Percentiles rank a stretch among this genome's conserved stretches.
Evolutionary conservation across 1,140 invertebrate genomes (phyloP).

Genomic region (Lysiphlebus fabarum): DNA sequence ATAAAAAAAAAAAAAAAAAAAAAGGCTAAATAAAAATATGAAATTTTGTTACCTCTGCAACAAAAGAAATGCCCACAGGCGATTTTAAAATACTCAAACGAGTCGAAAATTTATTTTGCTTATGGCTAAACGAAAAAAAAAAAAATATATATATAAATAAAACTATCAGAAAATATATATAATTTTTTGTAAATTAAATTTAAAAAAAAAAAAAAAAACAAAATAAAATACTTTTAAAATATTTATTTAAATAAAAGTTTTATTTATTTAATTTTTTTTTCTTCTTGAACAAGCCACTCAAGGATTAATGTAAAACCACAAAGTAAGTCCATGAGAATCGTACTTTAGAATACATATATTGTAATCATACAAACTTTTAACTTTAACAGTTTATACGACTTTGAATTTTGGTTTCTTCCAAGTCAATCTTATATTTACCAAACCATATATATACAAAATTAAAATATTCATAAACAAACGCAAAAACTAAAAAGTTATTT

Average conservation of each 20-base stretch:
- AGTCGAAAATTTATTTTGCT: too few relatives aligned
- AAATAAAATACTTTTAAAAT: too few relatives aligned
- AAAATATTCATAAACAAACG: too few relatives aligned
- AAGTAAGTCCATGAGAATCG: neutral
- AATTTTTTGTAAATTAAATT: too few relatives aligned
- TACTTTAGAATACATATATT: neutral
- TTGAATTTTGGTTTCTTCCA: neutral
- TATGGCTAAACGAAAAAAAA: neutral
- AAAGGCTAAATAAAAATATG: constrained; percentile 1
- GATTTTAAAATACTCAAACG: constrained; percentile 2
- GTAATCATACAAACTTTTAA: neutral
- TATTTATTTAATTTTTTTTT: too few relatives aligned
- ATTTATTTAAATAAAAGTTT: too few relatives aligned
- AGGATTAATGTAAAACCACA: constrained; percentile 10
- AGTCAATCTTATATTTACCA: neutral
- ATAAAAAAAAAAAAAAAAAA: neutral
- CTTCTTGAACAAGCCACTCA: neutral
- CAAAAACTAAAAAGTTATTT: constrained; percentile 5
- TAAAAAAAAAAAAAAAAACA: too few relatives aligned
- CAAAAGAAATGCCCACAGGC: constrained; percentile 11
- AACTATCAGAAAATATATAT: too few relatives aligned
- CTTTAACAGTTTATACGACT: neutral
- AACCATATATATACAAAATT: too few relatives aligned
- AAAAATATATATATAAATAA: neutral
- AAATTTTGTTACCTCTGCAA: neutral